Evolutionary conservation across 2,113 vertebrate genomes (phyloP), one percentile per base, ranked within the genome.

Genomic region (Pogona vitticeps): DNA sequence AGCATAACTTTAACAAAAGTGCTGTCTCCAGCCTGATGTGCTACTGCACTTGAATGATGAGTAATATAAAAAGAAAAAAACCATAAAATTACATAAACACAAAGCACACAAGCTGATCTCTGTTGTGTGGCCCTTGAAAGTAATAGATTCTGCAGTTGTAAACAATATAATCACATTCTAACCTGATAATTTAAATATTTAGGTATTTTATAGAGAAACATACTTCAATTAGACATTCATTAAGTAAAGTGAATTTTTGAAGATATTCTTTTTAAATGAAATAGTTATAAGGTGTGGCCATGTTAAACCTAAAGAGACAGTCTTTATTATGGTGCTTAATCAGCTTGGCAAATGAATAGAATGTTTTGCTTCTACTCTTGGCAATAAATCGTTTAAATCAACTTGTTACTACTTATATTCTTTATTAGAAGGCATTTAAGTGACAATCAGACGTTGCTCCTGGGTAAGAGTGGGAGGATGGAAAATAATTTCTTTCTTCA

Each of bases 381-480:
- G 91, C 84, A 90, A 83, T 92, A 92, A 94, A 90, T 92, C 92
- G 89, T 84, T 92, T 92, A 93, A 92, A 81, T 95, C 90, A 92
- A 86, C 83, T 93, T 92, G 87, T 92, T 94, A 85, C 90, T 91
- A 84, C 81, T 92, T 92, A 85, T 38, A 59, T 91, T 82, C 88
- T 31, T 90, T 46, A 52, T 68, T 75, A 91, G 40, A 42, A 72
- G 77, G 80, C 88, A 76, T 90, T 76, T 91, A 90, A 89, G 89
- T 92, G 89, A 91, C 88, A 93, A 70, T 56, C 91, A 93, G 91
- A 88, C 77, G n/a, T 88, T 86, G 85, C 92, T 95, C 78, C 93
- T 89, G 83, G 86, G 88, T 88, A 59, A 90, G 85, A 90, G 85
- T 88, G 88, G 84, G 88, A 93, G 86, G 90, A 92, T 12, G 42